These are phyloP conservation scores for Sebastiscus tertius DNA, from an alignment of 2,797 vertebrate genomes.

Conservation along the genomic window DNA sequence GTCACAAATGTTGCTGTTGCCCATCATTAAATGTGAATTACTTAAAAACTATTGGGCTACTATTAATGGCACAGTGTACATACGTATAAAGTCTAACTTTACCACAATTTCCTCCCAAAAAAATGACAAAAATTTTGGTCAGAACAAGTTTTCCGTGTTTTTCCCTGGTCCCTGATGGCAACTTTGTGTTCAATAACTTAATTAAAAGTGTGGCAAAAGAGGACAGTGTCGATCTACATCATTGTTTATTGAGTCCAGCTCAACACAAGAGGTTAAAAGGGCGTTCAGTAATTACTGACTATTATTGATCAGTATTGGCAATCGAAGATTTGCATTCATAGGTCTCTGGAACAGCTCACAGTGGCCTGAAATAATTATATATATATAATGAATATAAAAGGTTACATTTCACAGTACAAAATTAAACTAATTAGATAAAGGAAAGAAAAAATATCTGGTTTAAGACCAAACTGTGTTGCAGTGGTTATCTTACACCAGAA, in stretches of 20 bases:
- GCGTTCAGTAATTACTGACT: neutral
- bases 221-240: neutral
- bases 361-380: neutral
- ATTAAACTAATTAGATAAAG: neutral
- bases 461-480: neutral
- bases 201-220: neutral
- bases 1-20: neutral
- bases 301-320: neutral
- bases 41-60: neutral
- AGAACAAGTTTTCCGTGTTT: neutral
- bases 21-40: neutral
- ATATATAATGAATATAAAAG: neutral
- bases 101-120: neutral
- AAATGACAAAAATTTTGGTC: neutral
- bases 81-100: neutral
- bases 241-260: neutral
- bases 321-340: neutral
- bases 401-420: neutral
- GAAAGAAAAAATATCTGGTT: neutral
- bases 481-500: neutral
- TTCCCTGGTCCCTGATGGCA: neutral
- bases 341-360: neutral
- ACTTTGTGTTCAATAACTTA: neutral
- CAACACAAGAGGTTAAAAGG: neutral
- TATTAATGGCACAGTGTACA: neutral